These are phyloP conservation scores for Drosophila acutilabella DNA, from an alignment of 2,888 invertebrate species.

Conservation along the genomic window DNA sequence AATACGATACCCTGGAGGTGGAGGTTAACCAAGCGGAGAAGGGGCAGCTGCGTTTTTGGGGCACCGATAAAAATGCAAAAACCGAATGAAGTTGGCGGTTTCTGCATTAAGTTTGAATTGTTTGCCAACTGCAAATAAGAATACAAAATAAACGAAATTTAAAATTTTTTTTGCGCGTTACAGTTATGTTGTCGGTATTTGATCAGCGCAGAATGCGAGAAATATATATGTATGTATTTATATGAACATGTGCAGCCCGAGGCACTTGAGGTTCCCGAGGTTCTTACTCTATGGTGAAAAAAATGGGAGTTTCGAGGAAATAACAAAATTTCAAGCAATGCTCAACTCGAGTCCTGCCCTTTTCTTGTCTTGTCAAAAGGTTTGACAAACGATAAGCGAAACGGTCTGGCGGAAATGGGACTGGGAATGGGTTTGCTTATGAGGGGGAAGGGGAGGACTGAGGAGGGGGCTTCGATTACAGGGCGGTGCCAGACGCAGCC, in stretches of 20 bases:
- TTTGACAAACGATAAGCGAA: slow-evolving; percentile 75
- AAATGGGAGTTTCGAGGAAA: slow-evolving; percentile 29
- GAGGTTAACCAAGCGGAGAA: not conserved
- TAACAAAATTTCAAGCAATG: slow-evolving; percentile 49
- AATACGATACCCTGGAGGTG: slow-evolving; percentile 12
- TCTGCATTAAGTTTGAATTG: slow-evolving; percentile 64
- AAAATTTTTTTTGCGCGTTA: slow-evolving; percentile 59
- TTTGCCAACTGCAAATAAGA: slow-evolving; percentile 71
- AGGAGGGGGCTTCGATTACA: slow-evolving; percentile 25
- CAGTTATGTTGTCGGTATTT: slow-evolving; percentile 48
- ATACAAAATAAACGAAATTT: slow-evolving; percentile 59
- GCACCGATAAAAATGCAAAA: slow-evolving; percentile 68
- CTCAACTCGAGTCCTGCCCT: slow-evolving; percentile 60
- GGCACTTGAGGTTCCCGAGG: slow-evolving; percentile 15
- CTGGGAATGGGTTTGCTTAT: slow-evolving; percentile 23
- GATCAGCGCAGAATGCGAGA: slow-evolving; percentile 15
- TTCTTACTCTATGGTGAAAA: slow-evolving; percentile 6
- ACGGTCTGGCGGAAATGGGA: slow-evolving; percentile 23
- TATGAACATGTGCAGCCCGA: slow-evolving; percentile 7
- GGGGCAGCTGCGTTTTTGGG: slow-evolving; percentile 5
- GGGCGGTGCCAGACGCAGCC: slow-evolving; percentile 65
- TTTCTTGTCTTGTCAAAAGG: slow-evolving; percentile 75
- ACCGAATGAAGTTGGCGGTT: slow-evolving; percentile 68
- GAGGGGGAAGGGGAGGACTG: not conserved
- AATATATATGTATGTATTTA: not conserved